Evolutionary conservation across 2,888 invertebrate species (phyloP), one percentile per base, ranked within the genome.

Genomic region (Lycocerus yunnanus): DNA sequence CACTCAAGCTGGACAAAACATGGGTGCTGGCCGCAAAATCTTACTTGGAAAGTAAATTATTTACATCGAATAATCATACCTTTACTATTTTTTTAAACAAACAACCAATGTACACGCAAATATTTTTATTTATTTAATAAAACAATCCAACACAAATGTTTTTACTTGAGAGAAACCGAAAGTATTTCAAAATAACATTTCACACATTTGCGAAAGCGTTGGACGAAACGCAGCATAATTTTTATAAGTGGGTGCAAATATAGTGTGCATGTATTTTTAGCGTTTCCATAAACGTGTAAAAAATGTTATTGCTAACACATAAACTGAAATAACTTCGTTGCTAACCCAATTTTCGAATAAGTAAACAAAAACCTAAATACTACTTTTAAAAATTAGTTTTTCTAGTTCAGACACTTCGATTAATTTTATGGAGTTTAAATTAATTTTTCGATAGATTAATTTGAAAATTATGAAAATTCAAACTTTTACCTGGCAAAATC

Each of bases 21-120:
- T 97, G 75, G 97, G 97, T 78, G 96, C 96, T 80, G 92, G 94
- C 82, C 94, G 96, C 86, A 96, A 96, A 88, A 96, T 96, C 89
- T 91, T 97, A 85, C 90, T 96, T 86, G 95, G 95, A 90, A 96
- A 97, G 92, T 96, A 83, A 83, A 77, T 71, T 24, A 43, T 59
- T 16, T 27, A n/a, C 18, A 58, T 16, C 20, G n/a, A 66, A 16
- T 8, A 27, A 14, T 66, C 11, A 73, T 66, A 16, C 21, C 9
- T 59, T 66, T 27, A 60, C 58, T 63, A 58, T 66, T 71, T 65
- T 43, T 71, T 72, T 72, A 68, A 65, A 18, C 11, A 24, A 20
- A 43, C 20, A 70, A 66, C 14, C 14, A 73, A 69, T 73, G 75
- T 70, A 58, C 68, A 66, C 24, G 63, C 21, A 27, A 71, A 69